phyloP scores from a whole-genome alignment of 2,113 vertebrate species.

The Daubentonia madagascariensis region DNA sequence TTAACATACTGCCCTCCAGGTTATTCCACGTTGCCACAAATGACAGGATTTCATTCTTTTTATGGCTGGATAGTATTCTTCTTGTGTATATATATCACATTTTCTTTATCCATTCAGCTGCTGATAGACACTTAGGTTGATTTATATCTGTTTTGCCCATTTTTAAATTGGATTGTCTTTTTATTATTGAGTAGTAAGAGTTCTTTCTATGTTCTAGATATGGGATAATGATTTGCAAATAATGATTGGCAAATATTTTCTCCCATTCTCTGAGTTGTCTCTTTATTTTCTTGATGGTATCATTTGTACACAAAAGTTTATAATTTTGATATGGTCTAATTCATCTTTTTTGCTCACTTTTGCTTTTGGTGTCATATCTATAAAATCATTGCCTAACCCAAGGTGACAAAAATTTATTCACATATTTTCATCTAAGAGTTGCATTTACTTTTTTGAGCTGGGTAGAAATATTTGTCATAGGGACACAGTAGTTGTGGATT shows the following conservation, averaged over 20 bases:
- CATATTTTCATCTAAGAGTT: neutral
- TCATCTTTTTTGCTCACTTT: neutral
- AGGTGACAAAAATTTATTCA: neutral
- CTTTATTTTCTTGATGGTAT: neutral
- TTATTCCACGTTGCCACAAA: neutral
- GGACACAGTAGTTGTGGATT: neutral
- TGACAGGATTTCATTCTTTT: neutral
- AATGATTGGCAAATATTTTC: neutral
- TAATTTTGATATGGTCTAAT: neutral
- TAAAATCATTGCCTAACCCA: neutral
- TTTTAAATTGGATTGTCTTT: neutral
- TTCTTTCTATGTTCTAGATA: neutral
- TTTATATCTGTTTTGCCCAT: neutral
- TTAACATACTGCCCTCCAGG: neutral
- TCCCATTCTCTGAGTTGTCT: neutral
- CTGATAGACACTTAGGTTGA: neutral
- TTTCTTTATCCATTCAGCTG: neutral
- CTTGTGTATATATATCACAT: neutral
- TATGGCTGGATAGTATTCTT: neutral
- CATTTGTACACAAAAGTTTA: neutral
- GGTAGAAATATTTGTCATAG: neutral
- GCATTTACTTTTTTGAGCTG: neutral
- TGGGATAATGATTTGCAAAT: too few relatives aligned
- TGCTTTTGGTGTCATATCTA: neutral
- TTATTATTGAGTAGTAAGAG: neutral